Evolutionary conservation across 2,113 vertebrate species (phyloP).

Genomic region (Pavo muticus): DNA sequence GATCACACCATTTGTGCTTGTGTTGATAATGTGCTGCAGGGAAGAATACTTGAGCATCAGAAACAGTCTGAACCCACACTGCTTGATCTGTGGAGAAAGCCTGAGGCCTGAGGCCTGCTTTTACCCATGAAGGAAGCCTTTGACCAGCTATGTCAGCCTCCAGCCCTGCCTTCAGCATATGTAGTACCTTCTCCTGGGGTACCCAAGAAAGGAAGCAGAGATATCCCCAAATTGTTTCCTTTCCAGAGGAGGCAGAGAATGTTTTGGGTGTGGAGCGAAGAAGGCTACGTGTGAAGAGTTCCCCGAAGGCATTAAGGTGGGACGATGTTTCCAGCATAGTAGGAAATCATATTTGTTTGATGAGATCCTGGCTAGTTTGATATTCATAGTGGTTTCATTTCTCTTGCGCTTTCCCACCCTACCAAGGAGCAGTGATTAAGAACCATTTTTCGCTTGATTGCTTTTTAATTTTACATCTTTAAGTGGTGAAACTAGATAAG

Average conservation of each 20-base stretch:
- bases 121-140: background rate
- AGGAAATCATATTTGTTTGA: background rate
- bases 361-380: conserved; percentile 13
- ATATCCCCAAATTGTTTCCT: background rate
- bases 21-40: background rate
- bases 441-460: conserved; percentile 20
- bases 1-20: background rate
- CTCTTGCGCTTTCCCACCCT: conserved; percentile 35
- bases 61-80: background rate
- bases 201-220: background rate
- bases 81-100: background rate
- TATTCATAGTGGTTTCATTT: conserved; percentile 34
- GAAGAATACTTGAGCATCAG: background rate
- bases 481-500: conserved; percentile 20
- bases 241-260: background rate
- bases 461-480: conserved; percentile 49
- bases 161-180: background rate
- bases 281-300: background rate
- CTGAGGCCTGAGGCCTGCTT: background rate
- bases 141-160: background rate
- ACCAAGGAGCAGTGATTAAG: conserved; percentile 12
- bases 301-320: background rate
- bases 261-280: background rate
- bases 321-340: background rate
- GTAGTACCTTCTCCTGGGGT: background rate